These are phyloP conservation scores for Oreonectes daqikongensis DNA, from an alignment of 2,797 vertebrate genomes.

Conservation along the genomic window DNA sequence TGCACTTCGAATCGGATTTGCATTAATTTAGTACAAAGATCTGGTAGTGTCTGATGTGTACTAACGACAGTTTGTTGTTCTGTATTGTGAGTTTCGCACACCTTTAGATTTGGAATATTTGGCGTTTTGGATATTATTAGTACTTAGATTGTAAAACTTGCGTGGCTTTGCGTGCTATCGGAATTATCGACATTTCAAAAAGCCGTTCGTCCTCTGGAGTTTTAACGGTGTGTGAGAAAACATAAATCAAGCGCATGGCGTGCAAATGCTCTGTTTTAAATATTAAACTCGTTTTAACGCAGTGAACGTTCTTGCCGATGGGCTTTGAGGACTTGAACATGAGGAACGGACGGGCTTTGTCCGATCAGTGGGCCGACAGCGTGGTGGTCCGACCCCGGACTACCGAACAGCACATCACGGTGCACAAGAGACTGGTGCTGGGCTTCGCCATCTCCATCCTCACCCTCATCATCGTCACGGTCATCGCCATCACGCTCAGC, in stretches of 20 bases:
- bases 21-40: neutral
- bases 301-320: constrained; percentile 53
- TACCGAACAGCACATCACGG: constrained; percentile 87
- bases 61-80: neutral
- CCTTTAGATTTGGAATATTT: neutral
- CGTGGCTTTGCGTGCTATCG: no score
- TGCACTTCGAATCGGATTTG: neutral
- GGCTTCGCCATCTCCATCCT: constrained; percentile 90
- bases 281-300: neutral
- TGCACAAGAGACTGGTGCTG: constrained; percentile 87
- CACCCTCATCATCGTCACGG: constrained; percentile 87
- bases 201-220: neutral
- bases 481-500: constrained; percentile 87
- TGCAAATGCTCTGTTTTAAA: neutral
- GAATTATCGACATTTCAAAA: neutral
- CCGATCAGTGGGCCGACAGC: constrained; percentile 88
- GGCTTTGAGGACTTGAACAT: constrained; percentile 85
- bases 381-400: constrained; percentile 86
- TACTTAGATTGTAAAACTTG: neutral
- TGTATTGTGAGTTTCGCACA: neutral
- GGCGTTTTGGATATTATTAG: no score
- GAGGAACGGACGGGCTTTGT: constrained; percentile 84
- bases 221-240: no score
- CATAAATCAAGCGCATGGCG: no score
- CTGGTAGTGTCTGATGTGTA: neutral